A percentile compares a stretch with the other conserved stretches of the same genome.
Conservation (phyloP, 2,888 invertebrate genomes). For the Macroteleia sp. region DNA sequence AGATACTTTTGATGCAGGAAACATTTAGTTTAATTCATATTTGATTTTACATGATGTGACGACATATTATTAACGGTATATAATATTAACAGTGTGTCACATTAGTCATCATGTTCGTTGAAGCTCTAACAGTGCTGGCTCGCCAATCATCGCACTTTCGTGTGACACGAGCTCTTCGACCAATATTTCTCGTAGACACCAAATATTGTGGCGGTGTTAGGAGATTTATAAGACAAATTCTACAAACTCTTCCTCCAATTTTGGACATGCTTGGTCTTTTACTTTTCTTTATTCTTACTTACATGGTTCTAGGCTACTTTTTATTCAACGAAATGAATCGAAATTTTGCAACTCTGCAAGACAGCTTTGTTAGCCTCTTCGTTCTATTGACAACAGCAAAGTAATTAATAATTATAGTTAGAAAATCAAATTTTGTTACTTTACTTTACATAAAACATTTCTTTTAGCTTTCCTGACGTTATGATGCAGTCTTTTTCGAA, state of each 20-base stretch:
- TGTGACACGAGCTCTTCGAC: conserved; percentile 93
- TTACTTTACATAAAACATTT: conserved; percentile 2
- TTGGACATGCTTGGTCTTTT: conserved; percentile 93
- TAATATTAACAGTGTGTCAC: conserved; percentile 87
- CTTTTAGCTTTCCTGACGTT: conserved; percentile 93
- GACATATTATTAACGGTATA: neutral
- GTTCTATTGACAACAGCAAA: conserved; percentile 96
- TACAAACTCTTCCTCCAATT: conserved; percentile 94
- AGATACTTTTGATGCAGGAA: too few species aligned
- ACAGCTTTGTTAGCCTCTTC: conserved; percentile 94
- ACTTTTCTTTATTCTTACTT: conserved; percentile 93
- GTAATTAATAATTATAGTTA: conserved; percentile 83
- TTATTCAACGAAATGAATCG: conserved; percentile 91
- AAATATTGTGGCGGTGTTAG: conserved; percentile 92
- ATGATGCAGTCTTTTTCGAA: conserved; percentile 95
- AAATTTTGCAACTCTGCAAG: conserved; percentile 91
- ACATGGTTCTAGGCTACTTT: conserved; percentile 92
- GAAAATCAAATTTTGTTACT: neutral
- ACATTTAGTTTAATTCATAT: too few species aligned
- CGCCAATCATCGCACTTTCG: conserved; percentile 94
- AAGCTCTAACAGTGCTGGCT: conserved; percentile 91
- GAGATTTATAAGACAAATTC: conserved; percentile 90
- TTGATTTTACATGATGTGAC: too few species aligned
- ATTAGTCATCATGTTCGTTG: conserved; percentile 91
- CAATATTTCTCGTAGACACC: conserved; percentile 95